phyloP scores from a whole-genome alignment of 92 coral and sea anemone species.

The Anthopleura xanthogrammica region DNA sequence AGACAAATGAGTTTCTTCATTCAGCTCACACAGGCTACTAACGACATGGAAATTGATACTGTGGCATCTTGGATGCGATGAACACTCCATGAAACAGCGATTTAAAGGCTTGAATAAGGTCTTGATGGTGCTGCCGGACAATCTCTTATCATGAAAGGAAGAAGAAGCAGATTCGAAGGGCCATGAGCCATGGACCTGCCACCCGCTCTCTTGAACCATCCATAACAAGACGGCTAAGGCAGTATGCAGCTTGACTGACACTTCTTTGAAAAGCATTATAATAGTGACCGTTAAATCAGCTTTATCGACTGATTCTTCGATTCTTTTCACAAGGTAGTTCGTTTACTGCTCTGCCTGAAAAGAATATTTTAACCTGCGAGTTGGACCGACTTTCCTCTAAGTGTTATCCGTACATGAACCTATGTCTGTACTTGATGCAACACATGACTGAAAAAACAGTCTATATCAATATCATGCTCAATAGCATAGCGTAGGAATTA shows the following conservation, averaged over 20 bases:
- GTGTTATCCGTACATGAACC: no score
- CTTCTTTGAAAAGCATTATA: no score
- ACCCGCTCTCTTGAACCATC: neutral
- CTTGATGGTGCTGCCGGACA: neutral
- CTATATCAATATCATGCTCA: no score
- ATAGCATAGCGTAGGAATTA: no score
- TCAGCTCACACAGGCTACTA: slow-evolving; percentile 8
- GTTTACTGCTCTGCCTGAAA: no score
- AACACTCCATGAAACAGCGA: slow-evolving; percentile 1
- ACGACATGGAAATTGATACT: neutral
- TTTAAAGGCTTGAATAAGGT: neutral
- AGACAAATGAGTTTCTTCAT: slow-evolving; percentile 6
- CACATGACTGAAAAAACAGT: no score
- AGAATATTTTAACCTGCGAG: no score
- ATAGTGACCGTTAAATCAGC: no score
- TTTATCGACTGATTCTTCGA: no score
- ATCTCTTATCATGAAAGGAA: neutral
- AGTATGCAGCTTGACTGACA: neutral
- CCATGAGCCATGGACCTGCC: neutral
- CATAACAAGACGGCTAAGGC: neutral
- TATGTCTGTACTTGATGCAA: no score
- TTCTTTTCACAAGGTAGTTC: no score
- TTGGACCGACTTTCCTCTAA: no score
- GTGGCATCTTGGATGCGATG: neutral
- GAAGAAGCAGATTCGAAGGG: neutral